These are phyloP conservation scores for Calyptommatus sinebrachiatus DNA, from an alignment of 2,113 vertebrate species.

Conservation along the genomic window DNA sequence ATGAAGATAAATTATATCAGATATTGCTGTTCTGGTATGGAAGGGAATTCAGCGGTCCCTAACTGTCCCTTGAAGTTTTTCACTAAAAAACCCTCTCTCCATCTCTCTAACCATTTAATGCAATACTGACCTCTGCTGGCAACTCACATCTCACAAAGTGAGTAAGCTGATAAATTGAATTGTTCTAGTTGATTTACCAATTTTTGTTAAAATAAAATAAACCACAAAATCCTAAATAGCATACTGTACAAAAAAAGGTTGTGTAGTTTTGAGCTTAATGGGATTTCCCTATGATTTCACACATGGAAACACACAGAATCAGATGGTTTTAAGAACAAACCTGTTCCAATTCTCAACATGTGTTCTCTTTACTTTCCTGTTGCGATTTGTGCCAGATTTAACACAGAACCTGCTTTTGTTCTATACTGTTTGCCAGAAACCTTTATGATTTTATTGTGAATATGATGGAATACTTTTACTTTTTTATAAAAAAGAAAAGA, in stretches of 20 bases:
- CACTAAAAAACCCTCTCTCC: conserved; percentile 14
- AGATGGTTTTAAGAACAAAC: background rate
- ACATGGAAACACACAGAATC: background rate
- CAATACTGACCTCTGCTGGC: conserved; percentile 60
- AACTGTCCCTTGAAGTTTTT: conserved; percentile 19
- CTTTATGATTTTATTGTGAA: background rate
- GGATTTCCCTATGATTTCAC: background rate
- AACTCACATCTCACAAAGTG: background rate
- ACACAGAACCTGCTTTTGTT: background rate
- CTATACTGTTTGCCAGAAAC: background rate
- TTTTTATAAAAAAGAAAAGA: conserved; percentile 17
- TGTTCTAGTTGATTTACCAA: conserved; percentile 5
- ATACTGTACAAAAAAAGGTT: background rate
- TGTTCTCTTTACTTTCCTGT: background rate
- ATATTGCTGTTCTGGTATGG: background rate
- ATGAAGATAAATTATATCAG: conserved; percentile 1
- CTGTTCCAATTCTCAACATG: background rate
- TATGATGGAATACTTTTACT: background rate
- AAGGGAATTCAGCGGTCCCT: background rate
- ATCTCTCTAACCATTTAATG: conserved; percentile 4
- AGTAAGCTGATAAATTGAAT: conserved; percentile 2
- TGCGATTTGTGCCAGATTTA: background rate
- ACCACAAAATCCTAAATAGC: background rate
- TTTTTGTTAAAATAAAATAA: background rate
- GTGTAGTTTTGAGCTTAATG: background rate